Percentiles rank a stretch among this genome's conserved stretches.
Evolutionary conservation across 30 jellyfish, hydroid and myxozoan species (phyloP).

Genomic region (Haliclystus octoradiatus): DNA sequence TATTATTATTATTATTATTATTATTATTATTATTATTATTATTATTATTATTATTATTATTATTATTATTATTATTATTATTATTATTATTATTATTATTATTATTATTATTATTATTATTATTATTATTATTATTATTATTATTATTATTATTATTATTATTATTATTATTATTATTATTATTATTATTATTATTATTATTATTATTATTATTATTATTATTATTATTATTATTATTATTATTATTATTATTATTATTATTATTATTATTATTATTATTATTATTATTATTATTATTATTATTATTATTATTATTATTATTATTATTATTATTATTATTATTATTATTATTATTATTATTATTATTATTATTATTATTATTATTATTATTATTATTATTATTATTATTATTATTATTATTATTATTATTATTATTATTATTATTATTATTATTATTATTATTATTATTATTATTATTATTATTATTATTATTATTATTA

Average conservation of each 20-base stretch:
- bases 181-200: neutral
- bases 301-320: neutral
- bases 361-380: neutral
- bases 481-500: neutral
- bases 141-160: neutral
- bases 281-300: neutral
- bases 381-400: neutral
- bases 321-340: neutral
- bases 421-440: neutral
- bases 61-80: neutral
- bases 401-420: neutral
- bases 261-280: neutral
- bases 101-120: neutral
- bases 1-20: neutral
- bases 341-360: neutral
- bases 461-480: neutral
- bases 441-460: neutral
- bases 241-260: neutral
- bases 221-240: neutral
- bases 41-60: neutral
- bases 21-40: neutral
- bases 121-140: neutral
- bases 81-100: neutral
- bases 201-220: neutral
- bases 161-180: neutral